Base-by-base conservation (phyloP, 2,797 vertebrate genomes). In the Poeciliopsis gracilis region DNA sequence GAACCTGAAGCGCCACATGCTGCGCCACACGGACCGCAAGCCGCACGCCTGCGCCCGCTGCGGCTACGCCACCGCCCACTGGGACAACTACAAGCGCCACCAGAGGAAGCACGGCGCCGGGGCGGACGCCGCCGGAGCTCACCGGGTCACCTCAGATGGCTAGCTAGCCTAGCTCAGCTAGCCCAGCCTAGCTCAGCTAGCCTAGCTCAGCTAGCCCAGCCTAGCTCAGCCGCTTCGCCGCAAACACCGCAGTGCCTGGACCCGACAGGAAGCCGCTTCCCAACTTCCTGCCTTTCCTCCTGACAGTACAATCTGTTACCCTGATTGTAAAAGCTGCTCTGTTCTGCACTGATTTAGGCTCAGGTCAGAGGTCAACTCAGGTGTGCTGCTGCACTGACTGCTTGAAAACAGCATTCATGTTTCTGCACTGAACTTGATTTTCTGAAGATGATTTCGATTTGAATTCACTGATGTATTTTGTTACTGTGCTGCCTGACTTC, bases 41-140 rank as follows among this genome's bases (percentile, higher is more conserved):
- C 98, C 98, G 12, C 97, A 97, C 87, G 95, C 96, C 79, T 98
- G 98, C 84, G 93, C 89, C 46, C 92, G 97, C 91, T 99, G 98
- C 86, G 43, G 93, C 87, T 99, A 99, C 89, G 98, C 97, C 89
- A 99, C 98, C 0, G 98, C 98, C 45, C 98, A 99, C 94, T 98
- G 97, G 98, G 98, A 99, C 96, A 99, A 99, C 95, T 99, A 99
- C 94, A 99, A 99, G 86, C 96, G 98, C n/a, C 98, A 99, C 94
- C 98, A 99, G 94, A 97, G 97, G 93, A 98, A 98, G 78, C 97
- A 99, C 0, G 96, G 84, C 92, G 91, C 90, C 89, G 73, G 90
- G 91, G 53, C 74, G 72, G 81, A 47, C 6, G 20, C 7, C 20
- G 20, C 20, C 8, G 2, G 20, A 23, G 49, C 20, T 20, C 47